Base-by-base conservation (phyloP, 2,113 vertebrate genomes). In the Thryonomys swinderianus region DNA sequence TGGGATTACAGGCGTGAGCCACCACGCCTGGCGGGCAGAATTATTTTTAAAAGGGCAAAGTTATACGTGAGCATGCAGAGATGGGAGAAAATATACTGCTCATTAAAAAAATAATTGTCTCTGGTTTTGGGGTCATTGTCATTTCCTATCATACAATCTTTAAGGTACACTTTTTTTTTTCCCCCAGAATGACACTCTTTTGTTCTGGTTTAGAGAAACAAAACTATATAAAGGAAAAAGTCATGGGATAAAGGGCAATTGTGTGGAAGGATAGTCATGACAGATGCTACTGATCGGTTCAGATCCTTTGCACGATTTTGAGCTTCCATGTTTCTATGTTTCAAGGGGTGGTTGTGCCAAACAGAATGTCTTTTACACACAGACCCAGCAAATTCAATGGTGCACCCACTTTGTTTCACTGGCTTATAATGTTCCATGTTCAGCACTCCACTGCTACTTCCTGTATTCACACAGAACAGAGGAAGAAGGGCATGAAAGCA, bases 341-440 rank as follows among this genome's bases (percentile, higher is more conserved):
- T 34, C 18, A 13, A 18, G 23, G 51, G 4, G 78, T 21, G 42
- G 13, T 42, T 18, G 48, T 12, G 34, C 27, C 18, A 42, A 45
- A 21, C n/a, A 45, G 13, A 59, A 91, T 17, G 1, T 21, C 5
- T 59, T 51, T 79, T 42, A 18, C 7, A 62, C 10, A 27, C 30
- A 8, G 2, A 0, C 20, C n/a, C 40, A 81, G 18, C 1, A 32
- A 2, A 62, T 51, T 14, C 9, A 6, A 64, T 32, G 18, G 1
- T 23, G 0, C 55, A 11, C 82, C 12, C 30, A 8, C 51, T 62
- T 27, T 64, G 32, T 57, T 66, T 81, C 42, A n/a, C 48, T 53
- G 59, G 2, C 9, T 21, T 5, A 4, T 32, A 7, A 32, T 10
- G 64, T 4, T 1, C 23, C 34, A 51, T 45, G 8, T 73, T 10